phyloP scores from a whole-genome alignment of 2,113 vertebrate species.

The Ammodytes dubius region DNA sequence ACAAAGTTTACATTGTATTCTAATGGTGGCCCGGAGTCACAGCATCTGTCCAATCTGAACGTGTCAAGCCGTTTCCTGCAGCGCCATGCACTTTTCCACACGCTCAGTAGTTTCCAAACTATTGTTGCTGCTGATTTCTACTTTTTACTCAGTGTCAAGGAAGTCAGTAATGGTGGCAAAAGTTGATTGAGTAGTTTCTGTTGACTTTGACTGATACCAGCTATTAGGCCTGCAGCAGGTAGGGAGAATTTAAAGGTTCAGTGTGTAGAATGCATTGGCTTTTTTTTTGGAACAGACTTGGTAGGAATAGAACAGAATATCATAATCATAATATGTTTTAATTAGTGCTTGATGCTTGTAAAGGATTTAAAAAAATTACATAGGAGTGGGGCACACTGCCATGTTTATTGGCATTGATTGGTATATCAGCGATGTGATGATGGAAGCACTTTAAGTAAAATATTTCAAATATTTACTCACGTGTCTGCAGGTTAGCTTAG shows the following conservation, averaged over 20 bases:
- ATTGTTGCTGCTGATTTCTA: not conserved
- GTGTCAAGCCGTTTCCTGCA: not conserved
- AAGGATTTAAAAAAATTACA: no score
- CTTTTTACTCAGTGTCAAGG: not conserved
- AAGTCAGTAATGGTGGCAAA: not conserved
- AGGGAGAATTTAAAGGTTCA: not conserved
- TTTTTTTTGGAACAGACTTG: no score
- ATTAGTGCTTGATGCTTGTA: no score
- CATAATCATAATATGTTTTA: no score
- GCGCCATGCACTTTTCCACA: not conserved
- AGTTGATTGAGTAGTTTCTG: not conserved
- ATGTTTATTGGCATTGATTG: no score
- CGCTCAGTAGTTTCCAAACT: not conserved
- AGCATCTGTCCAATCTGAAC: not conserved
- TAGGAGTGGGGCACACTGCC: no score
- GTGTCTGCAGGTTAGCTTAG: not conserved
- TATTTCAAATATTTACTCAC: not conserved
- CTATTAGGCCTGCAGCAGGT: not conserved
- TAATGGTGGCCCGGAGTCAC: not conserved
- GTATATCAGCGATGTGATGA: not conserved
- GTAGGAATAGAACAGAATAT: no score
- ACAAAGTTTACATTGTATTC: not conserved
- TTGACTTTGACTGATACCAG: not conserved
- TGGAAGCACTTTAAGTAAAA: not conserved
- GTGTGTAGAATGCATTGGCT: no score